Conservation (phyloP, 1,140 invertebrate genomes). For the Nephotettix cincticeps region DNA sequence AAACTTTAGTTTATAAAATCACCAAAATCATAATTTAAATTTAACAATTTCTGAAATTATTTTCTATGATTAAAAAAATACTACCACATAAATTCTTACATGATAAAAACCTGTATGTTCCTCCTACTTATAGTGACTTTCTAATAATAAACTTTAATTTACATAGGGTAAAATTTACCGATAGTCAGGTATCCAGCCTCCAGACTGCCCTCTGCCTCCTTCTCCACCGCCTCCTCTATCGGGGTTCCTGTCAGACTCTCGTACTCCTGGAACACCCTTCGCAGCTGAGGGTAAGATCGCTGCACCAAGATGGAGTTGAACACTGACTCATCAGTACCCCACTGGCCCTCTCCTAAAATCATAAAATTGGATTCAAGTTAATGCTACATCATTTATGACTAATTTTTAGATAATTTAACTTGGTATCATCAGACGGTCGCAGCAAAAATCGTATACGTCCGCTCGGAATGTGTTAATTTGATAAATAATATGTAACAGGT, state of each 20-base stretch:
- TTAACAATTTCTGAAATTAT: no score
- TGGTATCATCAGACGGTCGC: neutral
- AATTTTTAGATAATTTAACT: no score
- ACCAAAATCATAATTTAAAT: no score
- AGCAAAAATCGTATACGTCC: neutral
- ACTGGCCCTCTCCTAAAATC: constrained; percentile 53
- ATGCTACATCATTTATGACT: neutral
- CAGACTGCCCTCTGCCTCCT: constrained; percentile 84
- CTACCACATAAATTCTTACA: no score
- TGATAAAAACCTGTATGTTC: no score
- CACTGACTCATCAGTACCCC: constrained; percentile 68
- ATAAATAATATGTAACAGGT: no score
- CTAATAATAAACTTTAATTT: no score
- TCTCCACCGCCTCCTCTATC: constrained; percentile 83
- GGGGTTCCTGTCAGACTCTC: constrained; percentile 72
- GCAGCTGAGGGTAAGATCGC: constrained; percentile 61
- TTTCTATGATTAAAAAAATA: no score
- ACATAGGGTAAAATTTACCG: no score
- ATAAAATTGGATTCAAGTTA: no score
- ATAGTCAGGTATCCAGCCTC: constrained; percentile 83
- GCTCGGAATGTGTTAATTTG: neutral
- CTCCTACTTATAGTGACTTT: no score
- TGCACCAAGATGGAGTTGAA: constrained; percentile 64
- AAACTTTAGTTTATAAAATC: no score
- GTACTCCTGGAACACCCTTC: constrained; percentile 71